Percentiles rank a stretch among this genome's conserved stretches.
Conservation (phyloP, 2,888 invertebrate species). For the Drosophila pseudotalamancana region DNA sequence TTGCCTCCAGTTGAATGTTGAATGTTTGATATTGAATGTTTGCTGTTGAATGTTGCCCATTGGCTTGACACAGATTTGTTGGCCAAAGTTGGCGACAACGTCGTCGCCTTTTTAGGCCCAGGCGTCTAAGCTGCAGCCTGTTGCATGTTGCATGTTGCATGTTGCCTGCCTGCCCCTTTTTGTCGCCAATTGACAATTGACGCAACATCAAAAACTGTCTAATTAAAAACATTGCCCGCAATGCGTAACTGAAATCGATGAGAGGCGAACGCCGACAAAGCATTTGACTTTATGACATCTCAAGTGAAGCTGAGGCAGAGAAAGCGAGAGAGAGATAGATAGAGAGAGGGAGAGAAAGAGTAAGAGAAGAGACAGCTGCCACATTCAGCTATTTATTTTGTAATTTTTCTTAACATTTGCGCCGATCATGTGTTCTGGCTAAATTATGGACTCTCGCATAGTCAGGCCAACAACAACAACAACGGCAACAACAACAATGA, state of each 20-base stretch:
- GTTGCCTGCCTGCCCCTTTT: constrained; percentile 51
- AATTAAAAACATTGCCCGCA: constrained; percentile 77
- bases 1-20: constrained; percentile 40
- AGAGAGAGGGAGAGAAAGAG: constrained; percentile 11
- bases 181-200: constrained; percentile 75
- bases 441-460: constrained; percentile 73
- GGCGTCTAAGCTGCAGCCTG: constrained; percentile 66
- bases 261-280: constrained; percentile 68
- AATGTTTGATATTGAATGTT: constrained; percentile 54
- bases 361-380: constrained; percentile 2
- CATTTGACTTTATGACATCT: constrained; percentile 79
- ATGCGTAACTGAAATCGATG: constrained; percentile 74
- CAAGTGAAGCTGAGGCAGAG: neutral
- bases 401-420: constrained; percentile 68
- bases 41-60: constrained; percentile 60
- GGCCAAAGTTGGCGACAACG: constrained; percentile 78
- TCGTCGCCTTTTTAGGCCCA: constrained; percentile 75
- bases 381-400: constrained; percentile 70
- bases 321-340: neutral
- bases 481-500: constrained; percentile 71
- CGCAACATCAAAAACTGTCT: constrained; percentile 79
- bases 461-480: constrained; percentile 15
- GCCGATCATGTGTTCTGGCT: constrained; percentile 45
- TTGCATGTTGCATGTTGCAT: too few relatives aligned
- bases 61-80: constrained; percentile 77